Base-by-base conservation (phyloP, 2,113 vertebrate genomes). In the Tychaedon coryphoeus region DNA sequence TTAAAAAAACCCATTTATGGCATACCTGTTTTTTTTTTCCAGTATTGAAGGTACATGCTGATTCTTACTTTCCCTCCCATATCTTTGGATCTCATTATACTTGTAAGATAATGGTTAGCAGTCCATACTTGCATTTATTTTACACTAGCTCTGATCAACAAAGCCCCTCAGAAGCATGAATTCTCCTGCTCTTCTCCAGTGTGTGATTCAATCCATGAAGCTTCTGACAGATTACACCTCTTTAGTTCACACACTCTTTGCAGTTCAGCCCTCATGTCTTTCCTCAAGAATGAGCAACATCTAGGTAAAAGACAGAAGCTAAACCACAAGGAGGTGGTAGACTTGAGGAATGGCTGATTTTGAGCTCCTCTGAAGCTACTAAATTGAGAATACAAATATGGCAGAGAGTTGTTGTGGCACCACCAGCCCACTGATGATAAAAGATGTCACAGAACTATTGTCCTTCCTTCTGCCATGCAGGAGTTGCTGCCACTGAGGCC, bases 381-480 rank as follows among this genome's bases (percentile, higher is more conserved):
- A 8, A 28, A 2, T 24, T 60, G 3, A 42, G 16, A 60, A 76
- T 4, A 5, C 12, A 28, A 80, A 65, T 23, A 22, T 45, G 60
- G n/a, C 5, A 26, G 22, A 61, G 19, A 50, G 10, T 26, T 70
- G 13, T 34, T 43, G 33, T 38, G 10, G 29, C 6, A 73, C 2
- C 3, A 14, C 2, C 0, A 5, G n/a, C 8, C 9, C 14, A 22
- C 20, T 43, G 26, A 4, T 73, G 53, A 57, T 31, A 64, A 74
- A 9, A 0, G 0, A 7, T 14, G 12, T 3, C 3, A 33, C 9
- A 31, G 12, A 80, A 3, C 8, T 57, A 15, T 14, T 36, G 12
- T 33, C 7, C 11, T 87, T 58, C 33, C 12, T 40, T 12, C 51
- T 48, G 6, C 13, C 36, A 28, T 19, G 50, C 22, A 42, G 4